Conservation (phyloP, 2,113 vertebrate species). For the Capra hircus region DNA sequence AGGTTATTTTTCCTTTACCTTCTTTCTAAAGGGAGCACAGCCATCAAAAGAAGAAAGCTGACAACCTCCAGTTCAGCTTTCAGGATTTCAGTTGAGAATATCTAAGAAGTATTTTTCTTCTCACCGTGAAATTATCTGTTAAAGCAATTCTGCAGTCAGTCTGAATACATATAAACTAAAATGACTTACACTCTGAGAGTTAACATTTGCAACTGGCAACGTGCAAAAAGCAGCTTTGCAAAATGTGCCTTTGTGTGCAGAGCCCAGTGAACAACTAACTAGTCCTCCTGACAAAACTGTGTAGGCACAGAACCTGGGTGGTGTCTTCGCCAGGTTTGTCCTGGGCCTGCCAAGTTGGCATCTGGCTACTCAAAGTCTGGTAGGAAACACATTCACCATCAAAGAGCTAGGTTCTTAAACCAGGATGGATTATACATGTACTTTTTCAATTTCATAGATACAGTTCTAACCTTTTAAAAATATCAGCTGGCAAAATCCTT, state of each 20-base stretch:
- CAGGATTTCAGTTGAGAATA: constrained; percentile 7
- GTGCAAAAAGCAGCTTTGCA: background rate
- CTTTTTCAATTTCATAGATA: background rate
- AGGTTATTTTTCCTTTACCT: background rate
- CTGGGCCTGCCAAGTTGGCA: background rate
- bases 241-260: constrained; percentile 9
- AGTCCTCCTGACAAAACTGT: background rate
- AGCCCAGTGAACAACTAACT: background rate
- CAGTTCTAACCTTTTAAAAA: background rate
- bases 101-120: constrained; percentile 32
- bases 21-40: background rate
- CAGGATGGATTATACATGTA: background rate
- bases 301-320: background rate
- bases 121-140: constrained; percentile 35
- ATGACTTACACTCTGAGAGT: background rate
- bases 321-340: background rate
- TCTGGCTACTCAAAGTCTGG: background rate
- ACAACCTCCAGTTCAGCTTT: background rate
- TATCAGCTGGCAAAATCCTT: background rate
- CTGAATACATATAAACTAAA: constrained; percentile 12
- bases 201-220: background rate
- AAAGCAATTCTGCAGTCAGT: constrained; percentile 10
- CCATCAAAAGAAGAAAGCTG: background rate
- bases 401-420: background rate
- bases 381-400: background rate